Evolutionary conservation across 1,140 invertebrate species (phyloP).

Genomic region (Luehdorfia chinensis): DNA sequence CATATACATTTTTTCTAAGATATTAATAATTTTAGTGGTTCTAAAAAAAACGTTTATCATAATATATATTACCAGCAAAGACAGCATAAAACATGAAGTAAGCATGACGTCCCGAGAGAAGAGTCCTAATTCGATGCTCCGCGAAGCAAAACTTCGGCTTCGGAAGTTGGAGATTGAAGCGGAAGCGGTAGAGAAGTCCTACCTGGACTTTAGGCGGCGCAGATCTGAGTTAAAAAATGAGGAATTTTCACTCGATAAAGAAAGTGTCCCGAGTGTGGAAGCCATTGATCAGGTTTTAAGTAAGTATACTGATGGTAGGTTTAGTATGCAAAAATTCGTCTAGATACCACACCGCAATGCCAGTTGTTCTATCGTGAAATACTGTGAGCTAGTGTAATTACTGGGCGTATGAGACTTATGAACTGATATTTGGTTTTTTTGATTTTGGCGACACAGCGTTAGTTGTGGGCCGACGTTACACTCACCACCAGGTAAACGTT

Average conservation of each 20-base stretch:
- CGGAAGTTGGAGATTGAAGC: conserved; percentile 63
- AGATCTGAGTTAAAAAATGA: conserved; percentile 28
- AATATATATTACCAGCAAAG: conserved; percentile 21
- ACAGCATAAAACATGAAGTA: conserved; percentile 17
- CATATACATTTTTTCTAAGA: no score
- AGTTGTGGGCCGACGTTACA: no score
- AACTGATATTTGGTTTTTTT: no score
- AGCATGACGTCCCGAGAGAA: conserved; percentile 27
- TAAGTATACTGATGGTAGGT: no score
- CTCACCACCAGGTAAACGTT: no score
- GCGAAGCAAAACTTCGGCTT: conserved; percentile 53
- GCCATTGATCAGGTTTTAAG: neutral
- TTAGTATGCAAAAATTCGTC: no score
- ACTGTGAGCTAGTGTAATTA: no score
- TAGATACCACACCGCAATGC: no score
- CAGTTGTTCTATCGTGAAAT: no score
- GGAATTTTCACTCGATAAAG: neutral
- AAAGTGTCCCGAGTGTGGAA: neutral
- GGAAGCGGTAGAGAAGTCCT: conserved; percentile 56
- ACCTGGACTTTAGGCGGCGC: conserved; percentile 43
- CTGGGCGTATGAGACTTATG: no score
- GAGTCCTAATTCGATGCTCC: conserved; percentile 41
- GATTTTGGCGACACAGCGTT: no score
- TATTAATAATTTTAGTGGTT: no score
- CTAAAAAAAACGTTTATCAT: neutral